phyloP scores from a whole-genome alignment of 2,113 vertebrate species.

The Mormyrus lacerda region DNA sequence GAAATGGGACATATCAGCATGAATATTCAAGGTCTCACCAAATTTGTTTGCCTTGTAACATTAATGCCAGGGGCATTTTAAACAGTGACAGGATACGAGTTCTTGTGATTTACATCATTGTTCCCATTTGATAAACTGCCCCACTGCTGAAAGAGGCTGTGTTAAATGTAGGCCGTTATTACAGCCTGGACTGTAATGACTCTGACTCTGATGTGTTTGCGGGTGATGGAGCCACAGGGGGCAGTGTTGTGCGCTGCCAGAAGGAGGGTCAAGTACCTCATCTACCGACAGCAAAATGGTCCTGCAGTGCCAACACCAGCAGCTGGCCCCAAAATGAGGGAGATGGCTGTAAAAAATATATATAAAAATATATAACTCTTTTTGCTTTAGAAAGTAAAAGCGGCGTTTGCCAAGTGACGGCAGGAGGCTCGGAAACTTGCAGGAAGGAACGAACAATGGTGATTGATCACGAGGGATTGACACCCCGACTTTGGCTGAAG shows the following conservation, averaged over 20 bases:
- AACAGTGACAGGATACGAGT: background rate
- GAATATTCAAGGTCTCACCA: background rate
- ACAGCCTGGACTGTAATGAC: background rate
- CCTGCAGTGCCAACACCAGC: background rate
- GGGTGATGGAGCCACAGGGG: background rate
- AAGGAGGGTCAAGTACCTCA: background rate
- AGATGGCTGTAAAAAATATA: background rate
- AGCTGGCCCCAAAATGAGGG: background rate
- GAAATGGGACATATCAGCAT: background rate
- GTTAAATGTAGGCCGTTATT: background rate
- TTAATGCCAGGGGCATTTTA: background rate
- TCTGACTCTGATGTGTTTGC: background rate
- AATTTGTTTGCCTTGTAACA: background rate
- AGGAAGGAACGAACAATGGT: slow-evolving; percentile 37
- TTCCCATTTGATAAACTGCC: background rate
- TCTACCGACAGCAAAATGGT: background rate
- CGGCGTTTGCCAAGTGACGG: slow-evolving; percentile 26
- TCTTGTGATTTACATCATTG: background rate
- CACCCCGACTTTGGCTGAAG: background rate
- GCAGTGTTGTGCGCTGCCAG: background rate
- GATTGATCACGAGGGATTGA: slow-evolving; percentile 7
- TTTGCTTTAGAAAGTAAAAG: slow-evolving; percentile 25
- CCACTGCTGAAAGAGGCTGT: background rate
- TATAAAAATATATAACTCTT: background rate
- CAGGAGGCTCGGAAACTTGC: slow-evolving; percentile 14